These are phyloP conservation scores for Eriocheir sinensis DNA, from an alignment of 1,140 invertebrate genomes.

Conservation along the genomic window DNA sequence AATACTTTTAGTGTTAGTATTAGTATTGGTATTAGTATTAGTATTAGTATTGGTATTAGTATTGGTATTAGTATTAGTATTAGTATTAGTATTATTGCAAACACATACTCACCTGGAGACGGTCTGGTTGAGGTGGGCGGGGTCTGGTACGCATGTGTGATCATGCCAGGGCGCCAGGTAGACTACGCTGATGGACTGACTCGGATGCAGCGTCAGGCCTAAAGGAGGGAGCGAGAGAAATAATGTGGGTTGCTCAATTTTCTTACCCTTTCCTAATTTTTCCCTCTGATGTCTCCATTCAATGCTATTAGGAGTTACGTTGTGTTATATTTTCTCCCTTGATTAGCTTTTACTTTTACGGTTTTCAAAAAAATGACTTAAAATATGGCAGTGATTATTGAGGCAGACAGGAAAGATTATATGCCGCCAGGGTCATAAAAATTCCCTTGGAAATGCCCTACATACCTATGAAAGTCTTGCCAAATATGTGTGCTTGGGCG, in stretches of 20 bases:
- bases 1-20: no score
- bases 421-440: not conserved
- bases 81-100: not conserved
- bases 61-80: no score
- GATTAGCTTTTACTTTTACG: not conserved
- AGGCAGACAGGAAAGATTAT: not conserved
- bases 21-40: not conserved
- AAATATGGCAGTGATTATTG: not conserved
- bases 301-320: not conserved
- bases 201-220: not conserved
- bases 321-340: not conserved
- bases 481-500: no score
- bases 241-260: not conserved
- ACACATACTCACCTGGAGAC: not conserved
- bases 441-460: not conserved
- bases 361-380: not conserved
- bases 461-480: not conserved
- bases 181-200: slow-evolving; percentile 19
- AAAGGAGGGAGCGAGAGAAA: not conserved
- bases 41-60: no score
- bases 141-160: not conserved
- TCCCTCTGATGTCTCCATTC: not conserved
- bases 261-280: no score
- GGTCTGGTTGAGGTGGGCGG: not conserved
- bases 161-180: not conserved